These are phyloP conservation scores for Heliangelus exortis DNA, from an alignment of 2,797 vertebrate species.

Conservation along the genomic window DNA sequence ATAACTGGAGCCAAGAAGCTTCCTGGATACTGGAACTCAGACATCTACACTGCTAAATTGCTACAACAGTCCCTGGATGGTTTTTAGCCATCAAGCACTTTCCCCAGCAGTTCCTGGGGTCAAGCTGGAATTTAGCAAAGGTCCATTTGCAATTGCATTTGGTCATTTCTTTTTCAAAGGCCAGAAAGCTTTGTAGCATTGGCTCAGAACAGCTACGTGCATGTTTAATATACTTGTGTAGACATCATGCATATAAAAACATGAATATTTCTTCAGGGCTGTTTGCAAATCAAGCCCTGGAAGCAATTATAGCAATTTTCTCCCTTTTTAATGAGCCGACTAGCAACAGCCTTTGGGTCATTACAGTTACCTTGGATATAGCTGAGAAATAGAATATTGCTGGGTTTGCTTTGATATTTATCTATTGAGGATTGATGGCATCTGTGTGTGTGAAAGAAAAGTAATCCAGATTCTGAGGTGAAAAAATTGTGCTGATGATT, in stretches of 20 bases:
- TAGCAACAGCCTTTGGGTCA: background rate
- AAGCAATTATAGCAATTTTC: background rate
- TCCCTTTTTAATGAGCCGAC: background rate
- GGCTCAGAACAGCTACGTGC: background rate
- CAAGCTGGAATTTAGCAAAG: background rate
- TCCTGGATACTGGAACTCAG: slow-evolving; percentile 11
- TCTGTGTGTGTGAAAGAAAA: background rate
- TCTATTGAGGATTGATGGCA: background rate
- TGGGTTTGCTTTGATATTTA: background rate
- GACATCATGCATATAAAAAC: background rate
- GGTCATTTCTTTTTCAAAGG: background rate
- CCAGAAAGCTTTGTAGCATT: background rate
- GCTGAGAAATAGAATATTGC: background rate
- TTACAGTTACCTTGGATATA: background rate
- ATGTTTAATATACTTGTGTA: background rate
- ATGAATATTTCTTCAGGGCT: background rate
- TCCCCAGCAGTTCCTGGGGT: background rate
- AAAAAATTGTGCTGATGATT: background rate
- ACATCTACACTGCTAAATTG: background rate
- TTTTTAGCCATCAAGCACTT: background rate
- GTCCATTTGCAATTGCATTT: background rate
- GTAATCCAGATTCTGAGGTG: background rate
- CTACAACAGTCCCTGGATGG: background rate
- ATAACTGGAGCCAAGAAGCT: slow-evolving; percentile 16
- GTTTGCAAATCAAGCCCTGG: background rate